Conservation (phyloP, 2,888 invertebrate genomes). For the Acrobasis consociella region DNA sequence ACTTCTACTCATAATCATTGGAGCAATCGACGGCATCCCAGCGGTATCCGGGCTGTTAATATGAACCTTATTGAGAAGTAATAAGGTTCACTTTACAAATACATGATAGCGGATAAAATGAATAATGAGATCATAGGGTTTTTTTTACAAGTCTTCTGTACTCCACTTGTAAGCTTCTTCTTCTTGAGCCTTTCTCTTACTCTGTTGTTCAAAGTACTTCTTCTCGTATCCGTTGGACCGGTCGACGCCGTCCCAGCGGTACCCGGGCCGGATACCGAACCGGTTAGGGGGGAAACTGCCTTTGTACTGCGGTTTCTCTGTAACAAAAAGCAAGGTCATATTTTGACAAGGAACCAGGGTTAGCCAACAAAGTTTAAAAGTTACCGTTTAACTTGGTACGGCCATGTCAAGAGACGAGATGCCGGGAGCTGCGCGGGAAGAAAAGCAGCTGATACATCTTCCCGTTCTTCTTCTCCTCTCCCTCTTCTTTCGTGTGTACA, state of each 20-base stretch:
- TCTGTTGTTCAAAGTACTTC: constrained; percentile 91
- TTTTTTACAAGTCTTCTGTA: constrained; percentile 92
- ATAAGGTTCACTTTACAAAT: background rate
- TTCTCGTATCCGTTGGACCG: constrained; percentile 98
- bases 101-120: background rate
- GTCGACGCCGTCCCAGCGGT: constrained; percentile 99
- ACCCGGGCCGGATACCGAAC: constrained; percentile 95
- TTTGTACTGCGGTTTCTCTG: constrained; percentile 88
- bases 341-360: too few species aligned
- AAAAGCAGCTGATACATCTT: too few species aligned
- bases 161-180: constrained; percentile 97
- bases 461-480: too few species aligned
- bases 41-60: too few species aligned
- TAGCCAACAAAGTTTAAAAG: too few species aligned
- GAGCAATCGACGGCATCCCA: too few species aligned
- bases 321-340: constrained; percentile 59
- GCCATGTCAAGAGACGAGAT: too few species aligned
- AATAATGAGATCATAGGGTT: background rate
- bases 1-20: too few species aligned
- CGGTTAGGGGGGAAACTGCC: constrained; percentile 96
- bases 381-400: too few species aligned
- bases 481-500: too few species aligned
- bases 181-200: constrained; percentile 87
- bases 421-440: too few species aligned
- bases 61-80: too few species aligned